Conservation (phyloP, 2,797 vertebrate species). For the Craterocephalus amniculus region DNA sequence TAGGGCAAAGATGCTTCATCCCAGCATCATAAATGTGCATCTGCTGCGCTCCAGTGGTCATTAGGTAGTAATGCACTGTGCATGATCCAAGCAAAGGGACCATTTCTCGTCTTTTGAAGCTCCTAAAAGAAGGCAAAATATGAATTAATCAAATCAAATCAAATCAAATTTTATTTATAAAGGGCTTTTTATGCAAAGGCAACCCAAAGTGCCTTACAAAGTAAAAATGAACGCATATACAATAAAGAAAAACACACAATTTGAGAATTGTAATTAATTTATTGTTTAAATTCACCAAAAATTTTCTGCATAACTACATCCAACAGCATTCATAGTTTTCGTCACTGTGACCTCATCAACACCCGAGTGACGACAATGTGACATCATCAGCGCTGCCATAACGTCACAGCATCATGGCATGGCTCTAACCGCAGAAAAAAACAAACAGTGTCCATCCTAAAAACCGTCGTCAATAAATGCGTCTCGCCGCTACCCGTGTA, state of each 20-base stretch:
- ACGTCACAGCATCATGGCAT: slow-evolving; percentile 54
- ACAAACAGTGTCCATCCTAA: slow-evolving; percentile 31
- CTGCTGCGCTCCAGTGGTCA: slow-evolving; percentile 64
- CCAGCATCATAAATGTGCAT: slow-evolving; percentile 7
- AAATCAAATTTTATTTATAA: too few relatives aligned
- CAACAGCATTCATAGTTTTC: slow-evolving; percentile 68
- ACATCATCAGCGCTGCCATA: slow-evolving; percentile 66
- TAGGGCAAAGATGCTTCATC: too few relatives aligned
- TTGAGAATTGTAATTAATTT: slow-evolving; percentile 65
- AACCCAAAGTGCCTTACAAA: too few relatives aligned
- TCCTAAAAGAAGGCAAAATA: background rate
- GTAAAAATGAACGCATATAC: too few relatives aligned
- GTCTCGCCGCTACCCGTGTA: slow-evolving; percentile 55
- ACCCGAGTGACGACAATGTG: slow-evolving; percentile 51
- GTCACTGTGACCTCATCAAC: slow-evolving; percentile 59
- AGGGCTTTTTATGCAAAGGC: too few relatives aligned
- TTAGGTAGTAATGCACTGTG: background rate
- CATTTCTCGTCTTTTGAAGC: too few relatives aligned
- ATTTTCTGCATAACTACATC: slow-evolving; percentile 76
- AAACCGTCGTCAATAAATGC: slow-evolving; percentile 56
- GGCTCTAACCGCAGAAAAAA: slow-evolving; percentile 53
- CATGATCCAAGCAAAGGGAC: too few relatives aligned
- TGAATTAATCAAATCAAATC: too few relatives aligned
- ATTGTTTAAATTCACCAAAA: slow-evolving; percentile 80
- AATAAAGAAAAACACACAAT: background rate